Evolutionary conservation across 2,888 invertebrate species (phyloP), one percentile per base, ranked within the genome.

Genomic region (Brenthis hecate): DNA sequence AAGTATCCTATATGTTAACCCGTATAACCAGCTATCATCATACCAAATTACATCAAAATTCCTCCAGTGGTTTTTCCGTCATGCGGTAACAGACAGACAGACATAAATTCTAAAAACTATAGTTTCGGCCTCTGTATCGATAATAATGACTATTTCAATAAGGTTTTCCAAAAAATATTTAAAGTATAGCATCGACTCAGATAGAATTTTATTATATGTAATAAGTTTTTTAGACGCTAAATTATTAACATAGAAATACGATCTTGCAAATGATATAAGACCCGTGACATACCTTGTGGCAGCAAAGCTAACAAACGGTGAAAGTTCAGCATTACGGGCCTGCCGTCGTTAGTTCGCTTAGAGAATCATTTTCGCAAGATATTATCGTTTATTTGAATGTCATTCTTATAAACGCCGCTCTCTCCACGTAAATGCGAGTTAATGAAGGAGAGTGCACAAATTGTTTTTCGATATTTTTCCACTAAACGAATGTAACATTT

Each of bases 251-350:
- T 48, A 60, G 61, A 65, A 47, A 61, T 65, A 50, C 61, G 36
- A 55, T 65, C 53, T 58, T 62, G 80, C 78, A 79, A 78, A 81
- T 70, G 69, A 73, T 65, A 66, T 66, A 72, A 72, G n/a, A 66
- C 54, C 61, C 63, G 69, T 77, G 79, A 84, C 86, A 86, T 85
- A 86, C 83, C 80, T 79, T 0, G n/a, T 43, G 78, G 79, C 80
- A 79, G 81, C 78, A 81, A 85, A 87, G 82, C 85, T 81, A 85
- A 86, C 86, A 88, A 87, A 85, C 78, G 84, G 91, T 89, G 91
- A 91, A 91, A 91, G 91, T 91, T 91, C 85, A 86, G 68, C 67
- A 48, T 47, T 36, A 62, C 50, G 43, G 54, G 51, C 36, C 11
- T 43, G 36, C 60, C 43, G 56, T 14, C 60, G 36, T 62, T 64